These are phyloP conservation scores for Trichoplusia ni DNA, from an alignment of 1,140 invertebrate species.

Conservation along the genomic window DNA sequence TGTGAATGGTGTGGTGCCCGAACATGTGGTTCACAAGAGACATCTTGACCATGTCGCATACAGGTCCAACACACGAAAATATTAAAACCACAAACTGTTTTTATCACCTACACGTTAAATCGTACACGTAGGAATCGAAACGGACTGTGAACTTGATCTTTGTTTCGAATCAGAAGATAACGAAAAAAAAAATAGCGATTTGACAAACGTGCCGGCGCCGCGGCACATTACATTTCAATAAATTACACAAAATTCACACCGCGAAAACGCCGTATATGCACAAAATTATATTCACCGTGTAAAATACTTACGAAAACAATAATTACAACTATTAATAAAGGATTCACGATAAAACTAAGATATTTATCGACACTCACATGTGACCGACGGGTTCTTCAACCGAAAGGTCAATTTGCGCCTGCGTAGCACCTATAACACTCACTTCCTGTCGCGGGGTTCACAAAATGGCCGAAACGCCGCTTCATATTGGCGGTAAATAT, in stretches of 20 bases:
- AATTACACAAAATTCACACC: slow-evolving; percentile 72
- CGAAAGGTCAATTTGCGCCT: slow-evolving; percentile 82
- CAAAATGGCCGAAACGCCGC: slow-evolving; percentile 67
- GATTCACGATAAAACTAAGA: slow-evolving; percentile 76
- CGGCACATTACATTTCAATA: slow-evolving; percentile 59
- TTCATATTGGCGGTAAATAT: slow-evolving; percentile 60
- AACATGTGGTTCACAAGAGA: slow-evolving; percentile 74
- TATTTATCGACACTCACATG: slow-evolving; percentile 83
- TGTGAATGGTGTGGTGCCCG: slow-evolving; percentile 47
- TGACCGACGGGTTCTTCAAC: slow-evolving; percentile 82
- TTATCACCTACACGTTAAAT: slow-evolving; percentile 41
- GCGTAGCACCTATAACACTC: slow-evolving; percentile 81
- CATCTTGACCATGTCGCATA: slow-evolving; percentile 65
- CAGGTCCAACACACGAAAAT: slow-evolving; percentile 50
- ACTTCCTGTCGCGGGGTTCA: slow-evolving; percentile 81
- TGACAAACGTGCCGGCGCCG: slow-evolving; percentile 80
- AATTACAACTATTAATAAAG: slow-evolving; percentile 68
- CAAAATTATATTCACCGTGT: slow-evolving; percentile 71
- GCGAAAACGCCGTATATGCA: slow-evolving; percentile 57
- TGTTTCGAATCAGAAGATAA: slow-evolving; percentile 52
- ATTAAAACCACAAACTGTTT: slow-evolving; percentile 43
- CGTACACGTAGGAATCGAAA: slow-evolving; percentile 38
- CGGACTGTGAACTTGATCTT: slow-evolving; percentile 51
- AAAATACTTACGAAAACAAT: slow-evolving; percentile 80
- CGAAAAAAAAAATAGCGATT: slow-evolving; percentile 67